Evolutionary conservation across 2,797 vertebrate species (phyloP).

Genomic region (Sebastes kiyomatsui): DNA sequence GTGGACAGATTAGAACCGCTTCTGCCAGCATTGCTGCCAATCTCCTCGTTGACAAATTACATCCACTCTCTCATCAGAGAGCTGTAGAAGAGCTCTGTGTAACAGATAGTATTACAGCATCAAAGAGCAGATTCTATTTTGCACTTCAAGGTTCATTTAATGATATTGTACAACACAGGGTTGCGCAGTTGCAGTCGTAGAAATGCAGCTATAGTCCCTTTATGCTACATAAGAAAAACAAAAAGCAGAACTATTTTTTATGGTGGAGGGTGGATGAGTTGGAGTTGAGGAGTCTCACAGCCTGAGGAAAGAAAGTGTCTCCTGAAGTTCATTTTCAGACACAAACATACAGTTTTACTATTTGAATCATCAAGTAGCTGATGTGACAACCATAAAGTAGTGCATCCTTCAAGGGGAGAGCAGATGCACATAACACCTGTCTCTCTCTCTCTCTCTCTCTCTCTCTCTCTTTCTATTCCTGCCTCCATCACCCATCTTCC

Average conservation of each 20-base stretch:
- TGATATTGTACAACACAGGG: not conserved
- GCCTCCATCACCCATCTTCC: not conserved
- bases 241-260: not conserved
- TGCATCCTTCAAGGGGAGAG: not conserved
- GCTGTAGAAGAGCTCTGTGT: slow-evolving; percentile 8
- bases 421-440: not conserved
- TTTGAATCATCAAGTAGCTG: not conserved
- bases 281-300: not conserved
- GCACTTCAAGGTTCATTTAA: not conserved
- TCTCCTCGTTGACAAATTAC: slow-evolving; percentile 30
- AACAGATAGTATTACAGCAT: slow-evolving; percentile 37
- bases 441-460: slow-evolving; percentile 4
- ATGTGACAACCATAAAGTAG: not conserved
- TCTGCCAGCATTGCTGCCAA: not conserved
- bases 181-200: no score
- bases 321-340: not conserved
- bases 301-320: not conserved
- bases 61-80: slow-evolving; percentile 20
- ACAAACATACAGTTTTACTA: not conserved
- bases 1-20: not conserved
- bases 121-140: slow-evolving; percentile 20
- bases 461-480: not conserved
- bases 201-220: not conserved
- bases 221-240: not conserved
- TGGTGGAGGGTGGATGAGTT: not conserved